A percentile compares a stretch with the other conserved stretches of the same genome.
Conservation (phyloP, 2,113 vertebrate species). For the Hippopotamus amphibius region DNA sequence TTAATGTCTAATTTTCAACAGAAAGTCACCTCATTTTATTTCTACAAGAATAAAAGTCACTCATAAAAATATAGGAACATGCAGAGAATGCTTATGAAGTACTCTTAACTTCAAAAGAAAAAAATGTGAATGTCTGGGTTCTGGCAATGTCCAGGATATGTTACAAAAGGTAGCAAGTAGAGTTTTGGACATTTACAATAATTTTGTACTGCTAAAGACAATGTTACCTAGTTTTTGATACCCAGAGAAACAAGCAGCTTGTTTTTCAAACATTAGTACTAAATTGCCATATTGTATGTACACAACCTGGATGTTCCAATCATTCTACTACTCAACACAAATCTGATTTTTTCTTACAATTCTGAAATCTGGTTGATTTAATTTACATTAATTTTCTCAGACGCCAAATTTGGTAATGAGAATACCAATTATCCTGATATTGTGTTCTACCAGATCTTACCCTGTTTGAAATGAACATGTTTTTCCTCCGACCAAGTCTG, state of each 20-base stretch:
- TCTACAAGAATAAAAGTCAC: constrained; percentile 37
- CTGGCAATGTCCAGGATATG: neutral
- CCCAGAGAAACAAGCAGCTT: constrained; percentile 19
- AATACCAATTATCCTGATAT: constrained; percentile 46
- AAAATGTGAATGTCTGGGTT: neutral
- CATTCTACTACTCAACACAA: neutral
- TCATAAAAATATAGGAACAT: constrained; percentile 33
- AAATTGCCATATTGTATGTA: neutral
- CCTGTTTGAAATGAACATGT: constrained; percentile 44
- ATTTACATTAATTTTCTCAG: constrained; percentile 34
- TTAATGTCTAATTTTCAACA: neutral
- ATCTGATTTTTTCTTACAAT: constrained; percentile 12
- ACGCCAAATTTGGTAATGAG: neutral
- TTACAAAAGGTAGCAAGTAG: neutral
- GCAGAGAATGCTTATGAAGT: neutral
- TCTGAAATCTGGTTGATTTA: constrained; percentile 33
- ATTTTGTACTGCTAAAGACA: constrained; percentile 25
- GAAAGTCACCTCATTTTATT: constrained; percentile 25
- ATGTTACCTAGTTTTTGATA: neutral
- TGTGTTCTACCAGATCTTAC: neutral
- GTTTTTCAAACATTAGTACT: neutral
- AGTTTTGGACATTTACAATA: constrained; percentile 19
- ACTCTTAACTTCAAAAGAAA: constrained; percentile 23
- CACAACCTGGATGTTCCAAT: constrained; percentile 22
- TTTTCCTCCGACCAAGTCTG: neutral